phyloP scores from a whole-genome alignment of 2,888 invertebrate genomes.

The Eupithecia subfuscata region DNA sequence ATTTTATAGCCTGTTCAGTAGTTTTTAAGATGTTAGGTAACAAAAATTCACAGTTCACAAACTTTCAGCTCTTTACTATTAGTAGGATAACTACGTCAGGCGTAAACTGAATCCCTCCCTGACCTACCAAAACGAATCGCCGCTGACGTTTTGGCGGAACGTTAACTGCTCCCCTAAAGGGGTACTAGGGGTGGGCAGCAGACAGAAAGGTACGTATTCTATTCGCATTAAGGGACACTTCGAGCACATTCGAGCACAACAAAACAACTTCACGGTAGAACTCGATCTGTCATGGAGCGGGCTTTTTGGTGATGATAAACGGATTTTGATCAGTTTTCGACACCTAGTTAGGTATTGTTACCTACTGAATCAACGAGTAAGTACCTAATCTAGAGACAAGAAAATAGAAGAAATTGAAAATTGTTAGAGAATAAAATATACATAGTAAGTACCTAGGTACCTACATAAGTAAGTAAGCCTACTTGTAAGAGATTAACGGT shows the following conservation, averaged over 20 bases:
- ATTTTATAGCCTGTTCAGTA: too few species aligned
- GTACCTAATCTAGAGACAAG: neutral
- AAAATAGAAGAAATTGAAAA: too few species aligned
- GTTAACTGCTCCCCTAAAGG: constrained; percentile 72
- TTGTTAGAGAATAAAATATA: too few species aligned
- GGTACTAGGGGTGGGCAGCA: constrained; percentile 40
- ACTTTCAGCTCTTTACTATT: too few species aligned
- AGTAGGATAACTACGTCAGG: too few species aligned
- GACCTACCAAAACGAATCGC: constrained; percentile 67
- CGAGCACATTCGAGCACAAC: constrained; percentile 62
- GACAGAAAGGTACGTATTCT: constrained; percentile 52
- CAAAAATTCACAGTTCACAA: too few species aligned
- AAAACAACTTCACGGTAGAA: constrained; percentile 64
- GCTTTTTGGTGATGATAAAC: constrained; percentile 26
- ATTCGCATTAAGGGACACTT: constrained; percentile 63
- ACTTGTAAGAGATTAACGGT: too few species aligned
- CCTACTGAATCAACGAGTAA: too few species aligned
- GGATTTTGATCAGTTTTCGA: constrained; percentile 19
- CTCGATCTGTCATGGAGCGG: constrained; percentile 60
- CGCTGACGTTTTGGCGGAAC: constrained; percentile 70
- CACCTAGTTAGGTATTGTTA: neutral
- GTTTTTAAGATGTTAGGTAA: too few species aligned
- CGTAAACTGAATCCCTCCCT: constrained; percentile 46
- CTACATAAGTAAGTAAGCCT: too few species aligned
- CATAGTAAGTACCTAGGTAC: too few species aligned